Conservation (phyloP, 2,888 invertebrate genomes). For the Melanotus villosus region DNA sequence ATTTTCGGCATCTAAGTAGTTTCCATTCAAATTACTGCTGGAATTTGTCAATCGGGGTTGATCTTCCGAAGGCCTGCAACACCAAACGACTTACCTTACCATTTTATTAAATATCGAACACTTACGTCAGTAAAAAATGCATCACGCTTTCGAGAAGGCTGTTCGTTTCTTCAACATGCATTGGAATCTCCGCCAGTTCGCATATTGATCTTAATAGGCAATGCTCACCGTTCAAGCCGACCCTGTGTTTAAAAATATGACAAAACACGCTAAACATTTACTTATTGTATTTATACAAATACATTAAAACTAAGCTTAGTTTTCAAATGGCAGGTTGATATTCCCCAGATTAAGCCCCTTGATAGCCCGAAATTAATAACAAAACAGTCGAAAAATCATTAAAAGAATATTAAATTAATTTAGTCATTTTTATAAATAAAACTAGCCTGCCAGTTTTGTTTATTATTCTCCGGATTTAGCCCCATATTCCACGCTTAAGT, state of each 20-base stretch:
- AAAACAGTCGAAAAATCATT: too few relatives aligned
- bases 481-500: too few relatives aligned
- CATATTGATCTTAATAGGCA: slow-evolving; percentile 61
- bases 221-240: slow-evolving; percentile 60
- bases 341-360: too few relatives aligned
- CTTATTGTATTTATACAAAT: too few relatives aligned
- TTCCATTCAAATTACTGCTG: neutral
- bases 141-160: slow-evolving; percentile 65
- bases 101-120: slow-evolving; percentile 8
- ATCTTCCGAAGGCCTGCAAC: slow-evolving; percentile 40
- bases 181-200: slow-evolving; percentile 61
- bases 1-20: slow-evolving; percentile 32
- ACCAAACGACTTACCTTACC: neutral
- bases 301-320: too few relatives aligned
- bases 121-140: slow-evolving; percentile 64
- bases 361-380: too few relatives aligned
- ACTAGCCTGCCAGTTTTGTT: too few relatives aligned
- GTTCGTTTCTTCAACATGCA: slow-evolving; percentile 62
- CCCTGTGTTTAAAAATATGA: neutral
- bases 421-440: too few relatives aligned
- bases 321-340: too few relatives aligned
- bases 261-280: too few relatives aligned
- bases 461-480: too few relatives aligned
- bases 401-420: too few relatives aligned
- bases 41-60: neutral